phyloP scores from a whole-genome alignment of 2,797 vertebrate species.

The Cossypha niveicapilla region DNA sequence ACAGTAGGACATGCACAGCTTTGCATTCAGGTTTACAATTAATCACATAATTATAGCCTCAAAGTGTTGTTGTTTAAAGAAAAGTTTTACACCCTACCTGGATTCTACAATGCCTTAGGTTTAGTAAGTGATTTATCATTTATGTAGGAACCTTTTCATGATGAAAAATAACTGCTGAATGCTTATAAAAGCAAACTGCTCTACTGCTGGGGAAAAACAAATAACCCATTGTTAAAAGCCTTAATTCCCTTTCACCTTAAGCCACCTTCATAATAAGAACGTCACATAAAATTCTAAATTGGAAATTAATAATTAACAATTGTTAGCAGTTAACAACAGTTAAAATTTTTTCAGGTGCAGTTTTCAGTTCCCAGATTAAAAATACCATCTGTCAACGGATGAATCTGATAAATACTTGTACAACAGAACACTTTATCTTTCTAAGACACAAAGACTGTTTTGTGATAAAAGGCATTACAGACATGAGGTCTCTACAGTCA shows the following conservation, averaged over 20 bases:
- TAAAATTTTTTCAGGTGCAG: not conserved
- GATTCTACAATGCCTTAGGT: not conserved
- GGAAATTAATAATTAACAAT: slow-evolving; percentile 41
- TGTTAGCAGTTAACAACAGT: not conserved
- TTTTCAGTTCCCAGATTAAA: not conserved
- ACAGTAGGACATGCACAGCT: not conserved
- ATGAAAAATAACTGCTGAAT: not conserved
- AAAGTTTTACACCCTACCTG: not conserved
- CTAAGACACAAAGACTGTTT: not conserved
- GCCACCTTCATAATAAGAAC: not conserved
- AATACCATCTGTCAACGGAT: not conserved
- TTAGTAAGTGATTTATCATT: not conserved
- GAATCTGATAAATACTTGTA: not conserved
- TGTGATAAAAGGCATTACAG: not conserved
- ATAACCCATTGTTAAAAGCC: slow-evolving; percentile 38
- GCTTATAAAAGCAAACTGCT: slow-evolving; percentile 25
- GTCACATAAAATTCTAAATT: not conserved
- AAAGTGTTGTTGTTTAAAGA: not conserved
- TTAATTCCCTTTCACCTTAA: slow-evolving; percentile 33
- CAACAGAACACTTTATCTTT: not conserved
- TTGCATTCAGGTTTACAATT: not conserved
- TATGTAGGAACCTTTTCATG: not conserved
- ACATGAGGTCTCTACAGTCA: not conserved
- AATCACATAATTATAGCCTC: not conserved
- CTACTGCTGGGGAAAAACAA: slow-evolving; percentile 42